Percentiles rank a stretch among this genome's conserved stretches.
Evolutionary conservation across 2,113 vertebrate genomes (phyloP).

Genomic region (Paralichthys olivaceus): DNA sequence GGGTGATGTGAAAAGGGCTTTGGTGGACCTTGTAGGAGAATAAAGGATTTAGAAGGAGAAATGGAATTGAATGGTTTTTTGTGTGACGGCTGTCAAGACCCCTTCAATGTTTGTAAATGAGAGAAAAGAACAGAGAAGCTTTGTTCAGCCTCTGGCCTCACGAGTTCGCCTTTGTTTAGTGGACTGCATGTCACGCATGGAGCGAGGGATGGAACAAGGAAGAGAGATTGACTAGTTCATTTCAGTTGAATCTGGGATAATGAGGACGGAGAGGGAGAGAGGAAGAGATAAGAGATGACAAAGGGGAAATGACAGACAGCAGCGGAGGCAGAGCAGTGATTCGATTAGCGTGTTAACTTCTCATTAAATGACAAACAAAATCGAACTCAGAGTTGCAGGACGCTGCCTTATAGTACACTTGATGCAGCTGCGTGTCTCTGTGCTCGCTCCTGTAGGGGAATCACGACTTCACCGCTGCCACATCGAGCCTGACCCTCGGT

Average conservation of each 20-base stretch:
- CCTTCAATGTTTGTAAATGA: constrained; percentile 67
- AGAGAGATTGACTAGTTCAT: constrained; percentile 52
- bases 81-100: not conserved
- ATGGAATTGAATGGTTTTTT: constrained; percentile 51
- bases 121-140: constrained; percentile 38
- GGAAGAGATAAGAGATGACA: constrained; percentile 63
- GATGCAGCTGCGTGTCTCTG: too few species aligned
- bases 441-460: too few species aligned
- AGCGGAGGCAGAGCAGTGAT: constrained; percentile 52
- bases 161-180: constrained; percentile 43
- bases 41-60: constrained; percentile 42
- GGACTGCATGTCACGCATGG: constrained; percentile 44
- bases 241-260: constrained; percentile 63
- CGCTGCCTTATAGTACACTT: too few species aligned
- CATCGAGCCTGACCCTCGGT: constrained; percentile 15
- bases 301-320: constrained; percentile 69
- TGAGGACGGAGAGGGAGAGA: constrained; percentile 44
- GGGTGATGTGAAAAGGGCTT: constrained; percentile 33
- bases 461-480: too few species aligned
- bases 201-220: constrained; percentile 5
- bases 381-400: constrained; percentile 8
- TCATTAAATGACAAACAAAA: constrained; percentile 57
- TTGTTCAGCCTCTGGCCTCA: constrained; percentile 46
- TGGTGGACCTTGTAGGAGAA: constrained; percentile 20
- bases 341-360: constrained; percentile 59